Conservation (phyloP, 2,113 vertebrate species). For the Cryptotis parvus region DNA sequence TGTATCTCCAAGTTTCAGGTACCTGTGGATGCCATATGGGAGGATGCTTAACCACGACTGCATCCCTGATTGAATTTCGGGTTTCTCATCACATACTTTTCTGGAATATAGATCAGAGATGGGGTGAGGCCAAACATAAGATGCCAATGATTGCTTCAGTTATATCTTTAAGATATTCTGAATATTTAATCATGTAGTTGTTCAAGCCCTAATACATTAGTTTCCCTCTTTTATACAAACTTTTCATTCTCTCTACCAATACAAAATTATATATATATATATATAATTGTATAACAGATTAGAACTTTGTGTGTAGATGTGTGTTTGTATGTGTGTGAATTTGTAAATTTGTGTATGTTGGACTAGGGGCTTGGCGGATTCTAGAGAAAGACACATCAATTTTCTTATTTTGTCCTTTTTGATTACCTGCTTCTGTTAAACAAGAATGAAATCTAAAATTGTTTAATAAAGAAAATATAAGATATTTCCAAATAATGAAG, state of each 20-base stretch:
- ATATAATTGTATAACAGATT: neutral
- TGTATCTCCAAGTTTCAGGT: neutral
- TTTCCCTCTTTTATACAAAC: neutral
- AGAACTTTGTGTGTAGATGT: neutral
- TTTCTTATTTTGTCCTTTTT: slow-evolving; percentile 11
- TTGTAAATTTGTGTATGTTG: too few relatives aligned
- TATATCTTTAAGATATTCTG: slow-evolving; percentile 5
- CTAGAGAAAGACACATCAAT: neutral
- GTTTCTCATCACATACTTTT: neutral
- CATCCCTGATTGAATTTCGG: neutral
- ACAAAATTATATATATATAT: neutral
- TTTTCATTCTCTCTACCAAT: neutral
- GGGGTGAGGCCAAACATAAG: neutral
- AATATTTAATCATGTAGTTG: slow-evolving; percentile 31
- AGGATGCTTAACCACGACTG: neutral
- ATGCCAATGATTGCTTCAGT: slow-evolving; percentile 8
- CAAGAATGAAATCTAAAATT: slow-evolving; percentile 19
- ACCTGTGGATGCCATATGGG: neutral
- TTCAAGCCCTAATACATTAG: slow-evolving; percentile 33
- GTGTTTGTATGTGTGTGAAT: neutral
- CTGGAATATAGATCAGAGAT: neutral
- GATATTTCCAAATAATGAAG: slow-evolving; percentile 39
- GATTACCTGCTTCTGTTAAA: neutral
- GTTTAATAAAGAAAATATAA: slow-evolving; percentile 16
- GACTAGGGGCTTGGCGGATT: neutral